phyloP scores from a whole-genome alignment of 2,888 invertebrate genomes.

The Hyposoter didymator region DNA sequence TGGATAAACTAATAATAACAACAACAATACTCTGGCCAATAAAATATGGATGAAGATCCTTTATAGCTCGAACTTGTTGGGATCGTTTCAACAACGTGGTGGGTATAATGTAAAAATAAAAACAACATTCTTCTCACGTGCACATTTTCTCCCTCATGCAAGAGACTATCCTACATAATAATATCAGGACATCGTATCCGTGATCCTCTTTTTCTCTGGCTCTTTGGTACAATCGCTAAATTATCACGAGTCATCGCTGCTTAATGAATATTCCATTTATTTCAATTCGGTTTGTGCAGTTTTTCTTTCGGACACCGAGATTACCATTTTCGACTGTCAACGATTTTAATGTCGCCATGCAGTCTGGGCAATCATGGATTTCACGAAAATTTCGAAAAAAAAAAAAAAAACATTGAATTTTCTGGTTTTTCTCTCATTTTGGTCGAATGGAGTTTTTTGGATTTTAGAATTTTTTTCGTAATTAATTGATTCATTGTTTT shows the following conservation, averaged over 20 bases:
- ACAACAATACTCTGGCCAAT: not conserved
- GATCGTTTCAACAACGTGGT: slow-evolving; percentile 49
- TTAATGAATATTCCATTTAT: not conserved
- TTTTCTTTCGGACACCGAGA: not conserved
- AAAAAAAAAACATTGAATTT: not conserved
- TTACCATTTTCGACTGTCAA: not conserved
- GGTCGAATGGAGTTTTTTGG: not conserved
- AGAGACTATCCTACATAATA: slow-evolving; percentile 27
- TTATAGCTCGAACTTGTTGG: slow-evolving; percentile 28
- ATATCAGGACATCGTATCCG: slow-evolving; percentile 14
- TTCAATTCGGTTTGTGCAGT: not conserved
- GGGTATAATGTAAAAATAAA: slow-evolving; percentile 39
- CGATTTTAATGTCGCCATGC: not conserved
- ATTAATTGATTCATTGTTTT: not conserved
- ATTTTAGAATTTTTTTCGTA: not conserved
- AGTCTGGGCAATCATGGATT: not conserved
- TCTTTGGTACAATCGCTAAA: not conserved
- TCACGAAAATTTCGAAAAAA: not conserved
- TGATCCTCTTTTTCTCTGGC: not conserved
- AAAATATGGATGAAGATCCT: slow-evolving; percentile 19
- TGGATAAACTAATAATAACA: slow-evolving; percentile 8
- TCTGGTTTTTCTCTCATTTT: not conserved
- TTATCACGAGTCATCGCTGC: not conserved
- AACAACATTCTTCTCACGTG: slow-evolving; percentile 55
- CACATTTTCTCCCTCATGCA: slow-evolving; percentile 38